Percentiles rank a stretch among this genome's conserved stretches.
phyloP scores from a whole-genome alignment of 2,797 vertebrate genomes.

The Tamandua tetradactyla region DNA sequence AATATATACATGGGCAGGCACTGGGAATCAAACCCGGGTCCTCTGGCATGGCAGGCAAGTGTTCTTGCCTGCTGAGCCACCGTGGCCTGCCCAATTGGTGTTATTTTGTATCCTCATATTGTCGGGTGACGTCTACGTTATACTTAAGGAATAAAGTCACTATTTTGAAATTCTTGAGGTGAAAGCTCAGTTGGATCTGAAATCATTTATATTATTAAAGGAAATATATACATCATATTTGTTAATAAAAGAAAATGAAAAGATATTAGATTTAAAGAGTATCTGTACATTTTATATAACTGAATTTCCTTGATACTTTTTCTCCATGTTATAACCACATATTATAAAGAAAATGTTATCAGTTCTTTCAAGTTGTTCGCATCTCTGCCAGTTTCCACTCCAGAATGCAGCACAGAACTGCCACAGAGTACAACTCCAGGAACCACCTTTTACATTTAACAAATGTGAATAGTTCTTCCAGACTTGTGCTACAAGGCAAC shows the following conservation, averaged over 20 bases:
- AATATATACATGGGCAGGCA: no score
- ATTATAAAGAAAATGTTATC: not conserved
- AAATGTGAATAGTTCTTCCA: not conserved
- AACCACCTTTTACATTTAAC: not conserved
- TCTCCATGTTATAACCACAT: not conserved
- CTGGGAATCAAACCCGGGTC: no score
- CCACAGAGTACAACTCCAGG: not conserved
- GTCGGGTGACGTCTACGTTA: not conserved
- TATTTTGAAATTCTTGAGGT: not conserved
- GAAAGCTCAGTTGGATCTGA: not conserved
- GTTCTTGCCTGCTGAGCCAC: no score
- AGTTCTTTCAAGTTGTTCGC: not conserved
- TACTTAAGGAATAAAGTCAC: not conserved
- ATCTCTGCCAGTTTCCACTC: not conserved
- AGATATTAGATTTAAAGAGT: not conserved
- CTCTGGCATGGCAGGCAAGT: no score
- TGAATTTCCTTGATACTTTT: not conserved
- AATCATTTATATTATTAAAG: not conserved
- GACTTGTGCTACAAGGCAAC: not conserved
- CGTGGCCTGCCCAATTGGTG: no score
- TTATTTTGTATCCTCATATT: not conserved
- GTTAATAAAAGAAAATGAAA: not conserved
- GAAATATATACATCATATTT: not conserved
- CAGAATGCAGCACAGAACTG: fast-evolving
- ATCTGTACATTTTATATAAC: not conserved